These are phyloP conservation scores for Pipistrellus pygmaeus DNA, from an alignment of 2,797 vertebrate genomes.

Conservation along the genomic window DNA sequence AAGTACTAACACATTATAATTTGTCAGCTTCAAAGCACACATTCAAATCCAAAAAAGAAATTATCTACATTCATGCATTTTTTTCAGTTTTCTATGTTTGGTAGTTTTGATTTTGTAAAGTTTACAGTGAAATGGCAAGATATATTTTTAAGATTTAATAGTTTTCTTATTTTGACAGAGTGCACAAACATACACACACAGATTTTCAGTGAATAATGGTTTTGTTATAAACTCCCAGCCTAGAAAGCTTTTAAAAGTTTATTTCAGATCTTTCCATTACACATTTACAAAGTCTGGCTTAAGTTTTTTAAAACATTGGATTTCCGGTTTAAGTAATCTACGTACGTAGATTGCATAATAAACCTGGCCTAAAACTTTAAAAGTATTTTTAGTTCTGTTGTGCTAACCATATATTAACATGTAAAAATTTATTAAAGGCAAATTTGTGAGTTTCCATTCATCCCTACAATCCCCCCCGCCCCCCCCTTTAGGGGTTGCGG, in stretches of 20 bases:
- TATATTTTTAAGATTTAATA: conserved; percentile 64
- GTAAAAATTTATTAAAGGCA: conserved; percentile 83
- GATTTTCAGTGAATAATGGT: conserved; percentile 77
- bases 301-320: conserved; percentile 82
- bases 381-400: conserved; percentile 85
- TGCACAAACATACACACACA: conserved; percentile 38
- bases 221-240: conserved; percentile 83
- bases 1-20: conserved; percentile 34
- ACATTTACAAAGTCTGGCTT: conserved; percentile 83
- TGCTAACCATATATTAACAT: conserved; percentile 82
- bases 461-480: conserved; percentile 36
- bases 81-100: conserved; percentile 33
- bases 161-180: conserved; percentile 70
- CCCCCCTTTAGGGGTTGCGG: conserved; percentile 41
- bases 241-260: conserved; percentile 81
- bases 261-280: conserved; percentile 87
- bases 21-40: conserved; percentile 48
- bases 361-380: conserved; percentile 82
- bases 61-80: conserved; percentile 69
- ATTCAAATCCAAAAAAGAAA: conserved; percentile 75
- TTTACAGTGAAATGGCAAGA: conserved; percentile 68
- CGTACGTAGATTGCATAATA: conserved; percentile 79
- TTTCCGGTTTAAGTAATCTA: conserved; percentile 85
- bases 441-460: conserved; percentile 84
- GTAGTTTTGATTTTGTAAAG: conserved; percentile 73